Evolutionary conservation across 2,797 vertebrate genomes (phyloP).

Genomic region (Scolopax bukidnonensis): DNA sequence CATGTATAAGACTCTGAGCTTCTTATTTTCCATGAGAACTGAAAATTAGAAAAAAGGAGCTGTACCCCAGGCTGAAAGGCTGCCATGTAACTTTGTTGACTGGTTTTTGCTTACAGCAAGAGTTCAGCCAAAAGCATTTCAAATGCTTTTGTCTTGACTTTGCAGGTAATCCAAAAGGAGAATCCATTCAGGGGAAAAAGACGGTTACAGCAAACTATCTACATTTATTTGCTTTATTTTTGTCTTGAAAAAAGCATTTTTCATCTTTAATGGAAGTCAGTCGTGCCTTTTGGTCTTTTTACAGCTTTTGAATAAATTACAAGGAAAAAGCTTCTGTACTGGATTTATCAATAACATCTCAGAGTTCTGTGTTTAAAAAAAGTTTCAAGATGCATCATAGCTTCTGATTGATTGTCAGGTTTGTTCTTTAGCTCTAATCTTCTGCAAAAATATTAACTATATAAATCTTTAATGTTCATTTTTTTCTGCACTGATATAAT

Average conservation of each 20-base stretch:
- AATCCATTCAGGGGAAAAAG: not conserved
- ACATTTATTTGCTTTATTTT: not conserved
- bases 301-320: not conserved
- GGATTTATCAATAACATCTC: not conserved
- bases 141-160: not conserved
- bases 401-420: not conserved
- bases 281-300: not conserved
- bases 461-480: not conserved
- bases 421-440: not conserved
- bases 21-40: not conserved
- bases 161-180: not conserved
- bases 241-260: not conserved
- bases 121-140: not conserved
- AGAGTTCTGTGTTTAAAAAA: not conserved
- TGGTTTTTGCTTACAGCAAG: not conserved
- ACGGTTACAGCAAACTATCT: not conserved
- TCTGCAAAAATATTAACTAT: not conserved
- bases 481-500: not conserved
- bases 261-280: not conserved
- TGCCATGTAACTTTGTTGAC: not conserved
- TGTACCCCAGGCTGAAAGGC: not conserved
- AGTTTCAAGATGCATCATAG: not conserved
- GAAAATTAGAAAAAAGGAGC: not conserved
- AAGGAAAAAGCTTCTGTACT: not conserved
- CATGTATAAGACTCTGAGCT: not conserved